Percentiles rank a stretch among this genome's conserved stretches.
Conservation (phyloP, 2,113 vertebrate genomes). For the Ctenodactylus gundi region DNA sequence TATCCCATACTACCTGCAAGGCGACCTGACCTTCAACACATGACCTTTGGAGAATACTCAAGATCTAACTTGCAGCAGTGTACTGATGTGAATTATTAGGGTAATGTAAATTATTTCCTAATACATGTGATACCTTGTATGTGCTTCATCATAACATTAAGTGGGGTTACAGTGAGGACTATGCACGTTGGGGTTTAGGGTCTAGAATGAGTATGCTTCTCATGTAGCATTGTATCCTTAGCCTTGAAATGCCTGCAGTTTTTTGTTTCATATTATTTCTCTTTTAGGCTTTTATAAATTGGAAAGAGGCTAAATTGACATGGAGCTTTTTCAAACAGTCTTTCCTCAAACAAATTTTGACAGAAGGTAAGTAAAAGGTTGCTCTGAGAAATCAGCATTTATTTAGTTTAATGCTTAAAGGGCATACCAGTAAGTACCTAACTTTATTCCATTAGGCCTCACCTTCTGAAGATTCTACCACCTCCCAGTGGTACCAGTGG, state of each 20-base stretch:
- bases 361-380: slow-evolving; percentile 88
- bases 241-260: background rate
- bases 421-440: background rate
- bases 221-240: background rate
- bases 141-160: background rate
- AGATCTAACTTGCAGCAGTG: background rate
- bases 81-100: too few relatives aligned
- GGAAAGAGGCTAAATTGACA: slow-evolving; percentile 91
- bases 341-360: slow-evolving; percentile 97
- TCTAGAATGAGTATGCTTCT: background rate
- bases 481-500: background rate
- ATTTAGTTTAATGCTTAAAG: background rate
- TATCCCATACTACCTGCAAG: background rate
- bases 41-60: background rate
- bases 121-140: background rate
- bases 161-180: background rate
- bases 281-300: slow-evolving; percentile 90
- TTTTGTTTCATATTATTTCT: slow-evolving; percentile 36
- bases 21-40: background rate
- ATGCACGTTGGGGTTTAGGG: background rate
- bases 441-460: too few relatives aligned
- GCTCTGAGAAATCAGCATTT: background rate
- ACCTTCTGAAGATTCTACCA: background rate
- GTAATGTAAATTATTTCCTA: background rate
- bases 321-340: slow-evolving; percentile 99